Evolutionary conservation across 2,113 vertebrate species (phyloP).

Genomic region (Nanorana parkeri): DNA sequence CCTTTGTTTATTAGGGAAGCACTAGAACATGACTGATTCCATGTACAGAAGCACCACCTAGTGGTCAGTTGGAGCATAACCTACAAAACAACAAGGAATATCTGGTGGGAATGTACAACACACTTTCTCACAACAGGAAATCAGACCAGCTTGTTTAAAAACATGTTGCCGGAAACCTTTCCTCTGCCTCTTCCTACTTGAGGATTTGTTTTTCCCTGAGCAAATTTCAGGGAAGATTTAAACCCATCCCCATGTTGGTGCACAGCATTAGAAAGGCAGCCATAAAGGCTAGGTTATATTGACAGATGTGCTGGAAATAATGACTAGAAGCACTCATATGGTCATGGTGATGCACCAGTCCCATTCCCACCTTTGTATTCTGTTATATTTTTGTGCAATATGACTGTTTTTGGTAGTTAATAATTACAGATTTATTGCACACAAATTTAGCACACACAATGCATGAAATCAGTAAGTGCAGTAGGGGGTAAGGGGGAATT

Average conservation of each 20-base stretch:
- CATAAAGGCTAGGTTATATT: not conserved
- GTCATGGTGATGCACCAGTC: no score
- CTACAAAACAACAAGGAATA: not conserved
- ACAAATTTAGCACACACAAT: no score
- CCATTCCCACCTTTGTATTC: no score
- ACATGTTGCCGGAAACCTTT: constrained; percentile 52
- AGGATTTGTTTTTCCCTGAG: constrained; percentile 45
- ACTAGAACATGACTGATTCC: not conserved
- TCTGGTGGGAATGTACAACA: constrained; percentile 33
- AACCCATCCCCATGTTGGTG: not conserved
- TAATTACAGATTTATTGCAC: no score
- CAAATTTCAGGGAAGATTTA: constrained; percentile 35
- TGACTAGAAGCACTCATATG: no score
- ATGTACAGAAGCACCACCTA: constrained; percentile 1
- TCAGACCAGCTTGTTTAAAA: constrained; percentile 52
- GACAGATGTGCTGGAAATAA: no score
- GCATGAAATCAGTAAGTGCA: no score
- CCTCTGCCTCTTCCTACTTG: constrained; percentile 49
- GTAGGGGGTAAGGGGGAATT: no score
- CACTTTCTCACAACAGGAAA: constrained; percentile 48
- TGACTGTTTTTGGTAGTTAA: no score
- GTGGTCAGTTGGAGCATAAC: not conserved
- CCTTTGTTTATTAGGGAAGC: no score
- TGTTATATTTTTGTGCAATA: no score
- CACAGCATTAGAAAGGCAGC: not conserved